These are phyloP conservation scores for Poecilia wingei DNA, from an alignment of 2,797 vertebrate genomes.

Conservation along the genomic window DNA sequence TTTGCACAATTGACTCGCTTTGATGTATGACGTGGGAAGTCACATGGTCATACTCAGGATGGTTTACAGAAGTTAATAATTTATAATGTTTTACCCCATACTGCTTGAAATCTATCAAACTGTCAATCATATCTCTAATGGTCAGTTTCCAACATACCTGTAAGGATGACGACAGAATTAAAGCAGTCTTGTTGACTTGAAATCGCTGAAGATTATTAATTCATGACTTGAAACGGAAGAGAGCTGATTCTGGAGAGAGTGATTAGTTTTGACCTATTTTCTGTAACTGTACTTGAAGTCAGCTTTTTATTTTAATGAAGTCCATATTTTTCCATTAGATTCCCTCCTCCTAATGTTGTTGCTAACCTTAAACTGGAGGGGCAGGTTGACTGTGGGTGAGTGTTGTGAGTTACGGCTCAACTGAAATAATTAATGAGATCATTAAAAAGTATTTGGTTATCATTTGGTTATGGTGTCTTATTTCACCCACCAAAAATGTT, in stretches of 20 bases:
- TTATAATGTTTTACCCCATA: slow-evolving; percentile 47
- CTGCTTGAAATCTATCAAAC: slow-evolving; percentile 57
- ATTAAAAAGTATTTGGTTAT: slow-evolving; percentile 75
- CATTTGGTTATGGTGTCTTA: slow-evolving; percentile 18
- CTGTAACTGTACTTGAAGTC: slow-evolving; percentile 71
- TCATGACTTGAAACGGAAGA: slow-evolving; percentile 42
- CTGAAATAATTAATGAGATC: slow-evolving; percentile 70
- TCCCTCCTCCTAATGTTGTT: slow-evolving; percentile 39
- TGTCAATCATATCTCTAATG: slow-evolving; percentile 39
- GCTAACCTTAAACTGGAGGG: slow-evolving; percentile 41
- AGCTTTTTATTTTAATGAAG: slow-evolving; percentile 67
- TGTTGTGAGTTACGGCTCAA: slow-evolving; percentile 63
- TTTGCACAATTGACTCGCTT: slow-evolving; percentile 63
- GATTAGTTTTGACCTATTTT: slow-evolving; percentile 54
- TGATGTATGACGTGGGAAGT: slow-evolving; percentile 34
- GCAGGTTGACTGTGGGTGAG: slow-evolving; percentile 53
- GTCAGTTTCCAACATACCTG: slow-evolving; percentile 35
- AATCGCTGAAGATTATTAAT: slow-evolving; percentile 41
- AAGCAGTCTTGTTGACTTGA: slow-evolving; percentile 44
- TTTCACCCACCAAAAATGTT: neutral
- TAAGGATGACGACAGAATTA: slow-evolving; percentile 60
- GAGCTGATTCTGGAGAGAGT: slow-evolving; percentile 46
- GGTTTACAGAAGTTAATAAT: slow-evolving; percentile 35
- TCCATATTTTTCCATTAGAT: slow-evolving; percentile 73
- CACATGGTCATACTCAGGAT: slow-evolving; percentile 43